Base-by-base conservation (phyloP, 2,113 vertebrate genomes). In the Tricholaema leucomelas region DNA sequence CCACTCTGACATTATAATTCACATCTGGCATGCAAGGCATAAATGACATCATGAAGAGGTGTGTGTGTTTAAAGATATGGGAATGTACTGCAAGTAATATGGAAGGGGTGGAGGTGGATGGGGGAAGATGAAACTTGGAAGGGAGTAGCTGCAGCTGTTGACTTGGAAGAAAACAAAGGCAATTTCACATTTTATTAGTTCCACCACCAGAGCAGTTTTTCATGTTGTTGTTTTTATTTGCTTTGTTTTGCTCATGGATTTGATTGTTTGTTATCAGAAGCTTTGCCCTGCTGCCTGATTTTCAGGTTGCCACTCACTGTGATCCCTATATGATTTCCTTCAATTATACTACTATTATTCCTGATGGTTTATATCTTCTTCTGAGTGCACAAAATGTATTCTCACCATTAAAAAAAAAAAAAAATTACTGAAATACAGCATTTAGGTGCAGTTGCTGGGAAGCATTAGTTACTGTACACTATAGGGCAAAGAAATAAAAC, bases 91-190 rank as follows among this genome's bases (percentile, higher is more conserved):
- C 27, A 63, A 61, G 44, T 61, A 15, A 15, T 61, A 65, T 31
- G 0, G 0, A 19, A 7, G 19, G 46, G 46, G 46, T 40, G 12
- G n/a, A n/a, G n/a, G 12, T 40, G 38, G 38, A 9, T 48, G 5
- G 20, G 18, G 18, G 12, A 28, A 76, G 44, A 7, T 33, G 10
- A 48, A 3, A 2, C 10, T 64, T 10, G 2, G 28, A 33, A 64
- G 33, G 17, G 24, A 44, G 42, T 56, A 82, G 10, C 16, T 82
- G 48, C 42, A 69, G 28, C 8, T 52, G 9, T 52, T 46, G 4
- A 8, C 72, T 79, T 60, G 19, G 28, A 67, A 69, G 15, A 72
- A 30, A 33, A 70, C 46, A 60, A 82, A 72, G 31, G 5, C 10
- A 23, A 60, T 48, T 80, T 76, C 58, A n/a, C 8, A 14, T 56